These are phyloP conservation scores for Crax fasciolata DNA, from an alignment of 2,797 vertebrate species.

Conservation along the genomic window DNA sequence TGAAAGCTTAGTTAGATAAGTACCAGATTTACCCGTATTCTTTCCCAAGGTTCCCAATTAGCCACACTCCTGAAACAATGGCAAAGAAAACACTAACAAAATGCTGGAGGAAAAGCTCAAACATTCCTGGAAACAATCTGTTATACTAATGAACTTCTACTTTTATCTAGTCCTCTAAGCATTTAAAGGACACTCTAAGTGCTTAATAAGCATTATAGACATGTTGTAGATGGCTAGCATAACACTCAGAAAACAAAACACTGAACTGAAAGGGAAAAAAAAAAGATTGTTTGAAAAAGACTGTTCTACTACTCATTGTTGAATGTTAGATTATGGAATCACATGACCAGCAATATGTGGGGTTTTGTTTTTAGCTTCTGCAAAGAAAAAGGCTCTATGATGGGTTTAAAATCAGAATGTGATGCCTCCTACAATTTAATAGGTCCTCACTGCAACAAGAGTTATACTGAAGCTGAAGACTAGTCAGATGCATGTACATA, in stretches of 20 bases:
- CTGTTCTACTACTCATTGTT: not conserved
- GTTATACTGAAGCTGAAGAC: not conserved
- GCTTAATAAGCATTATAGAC: not conserved
- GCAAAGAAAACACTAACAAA: not conserved
- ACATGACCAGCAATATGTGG: not conserved
- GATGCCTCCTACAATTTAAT: not conserved
- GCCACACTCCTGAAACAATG: not conserved
- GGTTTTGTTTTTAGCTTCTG: not conserved
- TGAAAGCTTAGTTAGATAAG: not conserved
- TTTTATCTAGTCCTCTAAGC: not conserved
- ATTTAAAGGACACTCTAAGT: not conserved
- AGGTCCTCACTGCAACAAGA: not conserved
- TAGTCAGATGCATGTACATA: not conserved
- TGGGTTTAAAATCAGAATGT: not conserved
- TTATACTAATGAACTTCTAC: not conserved
- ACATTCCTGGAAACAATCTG: not conserved
- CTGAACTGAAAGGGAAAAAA: not conserved
- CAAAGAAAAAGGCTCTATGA: not conserved
- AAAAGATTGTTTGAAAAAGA: not conserved
- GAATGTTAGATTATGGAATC: not conserved
- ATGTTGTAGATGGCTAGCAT: not conserved
- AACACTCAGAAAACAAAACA: not conserved
- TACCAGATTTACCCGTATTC: not conserved
- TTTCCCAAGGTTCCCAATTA: conserved; percentile 6
- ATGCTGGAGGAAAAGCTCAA: not conserved